Base-by-base conservation (phyloP, 2,888 invertebrate species). In the Eulithis testata region DNA sequence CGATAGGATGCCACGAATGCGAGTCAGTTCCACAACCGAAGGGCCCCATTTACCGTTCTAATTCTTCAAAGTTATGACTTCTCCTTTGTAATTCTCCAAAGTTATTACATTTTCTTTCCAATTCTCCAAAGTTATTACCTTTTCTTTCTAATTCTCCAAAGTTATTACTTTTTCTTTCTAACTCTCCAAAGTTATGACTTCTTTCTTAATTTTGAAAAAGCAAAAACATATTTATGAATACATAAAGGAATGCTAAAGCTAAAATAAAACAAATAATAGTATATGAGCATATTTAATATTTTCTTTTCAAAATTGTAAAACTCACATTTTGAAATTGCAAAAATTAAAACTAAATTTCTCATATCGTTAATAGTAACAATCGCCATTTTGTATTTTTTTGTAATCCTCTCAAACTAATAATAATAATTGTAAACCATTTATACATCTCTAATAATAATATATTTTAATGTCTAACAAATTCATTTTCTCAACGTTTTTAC, bases 281-380 rank as follows among this genome's bases (percentile, higher is more conserved):
- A 90, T 91, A 93, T 92, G 93, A 93, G 93, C 92, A 92, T 93
- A 93, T 93, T 93, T 92, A 92, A 91, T 93, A 91, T 91, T 91
- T 91, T 91, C 91, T 89, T 89, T 91, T 93, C 91, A 93, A 93
- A 93, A 93, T 93, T 93, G 93, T 92, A 92, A 93, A 92, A 93
- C 91, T 91, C 92, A 93, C 93, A 93, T 92, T 92, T 92, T 92
- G 92, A 92, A 93, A 90, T 91, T 92, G 91, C 92, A 92, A 93
- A 67, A 93, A 92, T 91, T 92, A 92, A 89, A 92, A 91, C 91
- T 93, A 92, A 91, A 90, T 91, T 49, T 92, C 90, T 91, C 91
- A 91, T 92, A 91, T 91, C 89, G 91, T 90, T 88, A 90, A 90
- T 92, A 92, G 89, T 93, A 93, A 92, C 91, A 91, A 91, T 89